phyloP scores from a whole-genome alignment of 2,797 vertebrate genomes.

The Eospalax fontanierii region DNA sequence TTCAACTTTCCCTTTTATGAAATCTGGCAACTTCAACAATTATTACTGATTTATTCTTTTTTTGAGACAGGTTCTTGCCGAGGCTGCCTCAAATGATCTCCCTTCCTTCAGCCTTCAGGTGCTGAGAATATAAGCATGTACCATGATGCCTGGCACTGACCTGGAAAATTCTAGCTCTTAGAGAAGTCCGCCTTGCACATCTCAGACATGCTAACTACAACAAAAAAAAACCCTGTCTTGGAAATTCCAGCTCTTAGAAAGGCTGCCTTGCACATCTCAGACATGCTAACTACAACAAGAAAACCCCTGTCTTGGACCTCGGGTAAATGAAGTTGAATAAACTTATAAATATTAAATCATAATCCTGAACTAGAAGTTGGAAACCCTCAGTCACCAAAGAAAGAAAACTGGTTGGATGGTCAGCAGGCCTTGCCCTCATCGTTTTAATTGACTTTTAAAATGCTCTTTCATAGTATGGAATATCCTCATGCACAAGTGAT shows the following conservation, averaged over 20 bases:
- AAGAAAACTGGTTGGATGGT: slow-evolving; percentile 11
- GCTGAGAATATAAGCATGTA: neutral
- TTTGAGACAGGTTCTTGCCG: neutral
- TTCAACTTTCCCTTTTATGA: neutral
- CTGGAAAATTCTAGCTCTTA: neutral
- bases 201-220: slow-evolving; percentile 30
- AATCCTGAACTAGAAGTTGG: slow-evolving; percentile 29
- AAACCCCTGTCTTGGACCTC: neutral
- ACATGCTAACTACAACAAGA: slow-evolving; percentile 30
- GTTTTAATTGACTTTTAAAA: neutral
- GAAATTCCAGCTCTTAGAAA: neutral
- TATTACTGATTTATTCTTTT: neutral
- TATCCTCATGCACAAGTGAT: neutral
- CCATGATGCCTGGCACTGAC: neutral
- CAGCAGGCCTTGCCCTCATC: neutral
- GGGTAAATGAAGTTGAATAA: slow-evolving; percentile 49
- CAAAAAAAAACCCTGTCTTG: slow-evolving; percentile 35
- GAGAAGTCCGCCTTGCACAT: neutral
- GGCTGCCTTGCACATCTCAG: neutral
- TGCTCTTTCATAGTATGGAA: slow-evolving; percentile 19
- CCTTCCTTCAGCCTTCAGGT: neutral
- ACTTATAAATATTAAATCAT: slow-evolving; percentile 25
- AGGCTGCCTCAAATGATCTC: neutral
- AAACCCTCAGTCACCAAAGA: neutral
- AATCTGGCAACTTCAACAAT: slow-evolving; percentile 15